Base-by-base conservation (phyloP, 2,797 vertebrate genomes). In the Ptychadena robeensis region DNA sequence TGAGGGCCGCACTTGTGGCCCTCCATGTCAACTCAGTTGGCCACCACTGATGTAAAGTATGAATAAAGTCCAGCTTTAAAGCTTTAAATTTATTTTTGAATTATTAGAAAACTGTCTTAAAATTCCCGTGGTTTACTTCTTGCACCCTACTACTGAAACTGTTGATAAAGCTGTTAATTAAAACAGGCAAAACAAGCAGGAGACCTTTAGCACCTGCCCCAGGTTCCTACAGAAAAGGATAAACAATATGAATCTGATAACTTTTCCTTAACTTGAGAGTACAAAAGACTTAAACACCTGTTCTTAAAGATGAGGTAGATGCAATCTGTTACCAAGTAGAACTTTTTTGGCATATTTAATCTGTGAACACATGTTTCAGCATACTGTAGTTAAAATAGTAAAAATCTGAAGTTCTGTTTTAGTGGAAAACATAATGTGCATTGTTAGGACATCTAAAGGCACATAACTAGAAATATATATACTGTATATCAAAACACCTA, bases 291-390 rank as follows among this genome's bases (percentile, higher is more conserved):
- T 67, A 63, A 85, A 27, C 72, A 61, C 53, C 72, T 73, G 48
- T 0, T 15, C 48, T 83, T 71, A 81, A 9, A 0, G 3, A 44
- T 63, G 61, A 14, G 25, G 85, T 86, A 65, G 48, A n/a, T 48
- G n/a, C 28, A 83, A 78, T 66, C 83, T 86, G 61, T 22, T 73
- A 65, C 82, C 86, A 86, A 84, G 57, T 28, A 87, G 79, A 90
- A 83, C 30, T 73, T 81, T 1, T 0, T 75, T 82, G 44, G 73
- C 83, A 83, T 68, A 88, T 37, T 14, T 15, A 80, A 31, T 30
- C 72, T 2, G 12, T 63, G 68, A 87, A 81, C 31, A 82, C 0
- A 10, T 76, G 73, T 64, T 71, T 38, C 74, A 75, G 22, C 28
- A 72, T 22, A 38, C 77, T 12, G 67, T 4, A 82, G 79, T 27